These are phyloP conservation scores for Proctacanthus coquilletti DNA, from an alignment of 1,140 invertebrate genomes.

Conservation along the genomic window DNA sequence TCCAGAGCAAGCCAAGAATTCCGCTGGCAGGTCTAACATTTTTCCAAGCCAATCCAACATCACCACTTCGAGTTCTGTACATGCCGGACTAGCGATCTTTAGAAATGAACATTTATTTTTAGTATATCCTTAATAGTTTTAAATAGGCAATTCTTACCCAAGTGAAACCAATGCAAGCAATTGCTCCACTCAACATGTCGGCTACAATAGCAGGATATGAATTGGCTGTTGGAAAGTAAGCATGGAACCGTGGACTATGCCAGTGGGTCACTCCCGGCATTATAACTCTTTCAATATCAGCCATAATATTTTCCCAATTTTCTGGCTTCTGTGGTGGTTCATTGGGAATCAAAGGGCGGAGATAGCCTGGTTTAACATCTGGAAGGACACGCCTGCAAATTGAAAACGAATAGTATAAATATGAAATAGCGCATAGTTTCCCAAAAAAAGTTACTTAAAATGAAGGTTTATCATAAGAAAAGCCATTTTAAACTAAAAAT, in stretches of 20 bases:
- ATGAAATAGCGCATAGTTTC: too few relatives aligned
- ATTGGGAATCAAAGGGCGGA: slow-evolving; percentile 67
- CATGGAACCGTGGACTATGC: slow-evolving; percentile 95
- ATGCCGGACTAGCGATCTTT: slow-evolving; percentile 88
- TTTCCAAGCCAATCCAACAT: slow-evolving; percentile 97
- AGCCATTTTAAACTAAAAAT: too few relatives aligned
- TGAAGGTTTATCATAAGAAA: too few relatives aligned
- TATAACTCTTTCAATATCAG: slow-evolving; percentile 81
- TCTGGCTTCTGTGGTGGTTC: slow-evolving; percentile 68
- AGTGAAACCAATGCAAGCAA: slow-evolving; percentile 78
- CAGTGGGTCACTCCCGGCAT: slow-evolving; percentile 97
- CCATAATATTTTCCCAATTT: slow-evolving; percentile 78
- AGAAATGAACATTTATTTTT: slow-evolving; percentile 6
- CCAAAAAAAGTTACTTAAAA: too few relatives aligned
- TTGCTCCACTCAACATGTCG: slow-evolving; percentile 89
- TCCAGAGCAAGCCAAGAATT: slow-evolving; percentile 66
- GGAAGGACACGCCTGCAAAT: slow-evolving; percentile 60
- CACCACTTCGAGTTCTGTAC: slow-evolving; percentile 92
- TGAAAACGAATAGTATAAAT: slow-evolving; percentile 8
- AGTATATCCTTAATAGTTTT: not conserved
- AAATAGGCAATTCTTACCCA: slow-evolving; percentile 45
- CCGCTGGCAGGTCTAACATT: slow-evolving; percentile 78
- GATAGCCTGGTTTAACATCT: slow-evolving; percentile 66
- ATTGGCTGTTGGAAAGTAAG: slow-evolving; percentile 94
- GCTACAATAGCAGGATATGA: slow-evolving; percentile 72